Evolutionary conservation across 1,140 invertebrate species (phyloP).

Genomic region (Drosophila baimaii): DNA sequence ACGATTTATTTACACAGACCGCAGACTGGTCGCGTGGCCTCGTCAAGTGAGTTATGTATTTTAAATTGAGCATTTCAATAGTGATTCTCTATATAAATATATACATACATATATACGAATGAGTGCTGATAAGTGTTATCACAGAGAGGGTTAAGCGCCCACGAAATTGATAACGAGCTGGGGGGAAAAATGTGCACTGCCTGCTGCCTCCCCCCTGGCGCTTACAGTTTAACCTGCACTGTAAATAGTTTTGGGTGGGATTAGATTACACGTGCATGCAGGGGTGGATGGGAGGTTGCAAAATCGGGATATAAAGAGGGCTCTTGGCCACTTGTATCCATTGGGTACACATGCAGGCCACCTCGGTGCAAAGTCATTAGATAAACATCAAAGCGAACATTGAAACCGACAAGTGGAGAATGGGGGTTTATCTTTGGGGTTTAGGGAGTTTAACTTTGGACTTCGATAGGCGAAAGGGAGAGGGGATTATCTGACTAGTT

Average conservation of each 20-base stretch:
- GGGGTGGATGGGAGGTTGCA: background rate
- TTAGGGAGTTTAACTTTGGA: background rate
- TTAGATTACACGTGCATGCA: slow-evolving; percentile 32
- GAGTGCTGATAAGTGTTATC: slow-evolving; percentile 47
- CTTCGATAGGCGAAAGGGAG: background rate
- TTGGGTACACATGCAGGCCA: slow-evolving; percentile 32
- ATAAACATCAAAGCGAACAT: slow-evolving; percentile 51
- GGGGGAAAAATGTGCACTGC: background rate
- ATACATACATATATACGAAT: background rate
- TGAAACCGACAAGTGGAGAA: slow-evolving; percentile 39
- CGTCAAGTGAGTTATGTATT: slow-evolving; percentile 17
- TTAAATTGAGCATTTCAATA: slow-evolving; percentile 22
- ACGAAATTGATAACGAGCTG: slow-evolving; percentile 37
- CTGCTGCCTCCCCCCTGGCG: background rate
- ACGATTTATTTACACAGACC: slow-evolving; percentile 36
- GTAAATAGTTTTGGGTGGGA: slow-evolving; percentile 27
- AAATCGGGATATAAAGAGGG: background rate
- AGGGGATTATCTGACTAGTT: background rate
- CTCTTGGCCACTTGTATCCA: slow-evolving; percentile 35
- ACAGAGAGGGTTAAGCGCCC: background rate
- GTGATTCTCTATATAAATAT: slow-evolving; percentile 3
- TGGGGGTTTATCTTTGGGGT: slow-evolving; percentile 10
- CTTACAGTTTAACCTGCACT: slow-evolving; percentile 44
- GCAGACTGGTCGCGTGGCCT: slow-evolving; percentile 23
- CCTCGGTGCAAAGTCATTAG: slow-evolving; percentile 37